These are phyloP conservation scores for Phainopepla nitens DNA, from an alignment of 2,113 vertebrate genomes.

Conservation along the genomic window DNA sequence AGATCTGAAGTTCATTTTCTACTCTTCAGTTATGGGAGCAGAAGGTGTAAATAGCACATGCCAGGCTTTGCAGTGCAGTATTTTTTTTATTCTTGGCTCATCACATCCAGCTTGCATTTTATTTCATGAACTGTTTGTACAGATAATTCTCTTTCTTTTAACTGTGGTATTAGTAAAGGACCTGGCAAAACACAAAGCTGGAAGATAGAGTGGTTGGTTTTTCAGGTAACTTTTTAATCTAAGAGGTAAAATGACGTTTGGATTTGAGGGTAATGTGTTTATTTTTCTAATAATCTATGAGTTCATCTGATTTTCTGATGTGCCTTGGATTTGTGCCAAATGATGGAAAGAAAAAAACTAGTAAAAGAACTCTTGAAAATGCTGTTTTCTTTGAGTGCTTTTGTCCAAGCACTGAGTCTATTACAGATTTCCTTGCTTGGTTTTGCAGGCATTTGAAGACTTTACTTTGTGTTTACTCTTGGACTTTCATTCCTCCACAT, in stretches of 20 bases:
- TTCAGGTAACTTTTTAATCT: conserved; percentile 49
- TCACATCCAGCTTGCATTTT: conserved; percentile 21
- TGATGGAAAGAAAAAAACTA: conserved; percentile 63
- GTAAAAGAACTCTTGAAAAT: conserved; percentile 66
- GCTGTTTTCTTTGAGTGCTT: not conserved
- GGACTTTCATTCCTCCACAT: not conserved
- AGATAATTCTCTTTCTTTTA: conserved; percentile 45
- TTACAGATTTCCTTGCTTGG: not conserved
- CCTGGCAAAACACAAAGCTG: conserved; percentile 21
- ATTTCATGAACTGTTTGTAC: conserved; percentile 60
- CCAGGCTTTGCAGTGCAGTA: conserved; percentile 1
- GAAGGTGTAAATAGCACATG: conserved; percentile 51
- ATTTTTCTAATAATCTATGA: conserved; percentile 82
- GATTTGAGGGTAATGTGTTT: conserved; percentile 45
- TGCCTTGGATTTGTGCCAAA: conserved; percentile 85
- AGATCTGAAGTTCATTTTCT: conserved; percentile 7
- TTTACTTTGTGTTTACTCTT: not conserved
- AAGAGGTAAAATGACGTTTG: conserved; percentile 6
- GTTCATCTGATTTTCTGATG: conserved; percentile 72
- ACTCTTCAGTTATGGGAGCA: not conserved
- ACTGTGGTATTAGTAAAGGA: conserved; percentile 36
- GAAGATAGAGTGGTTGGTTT: not conserved
- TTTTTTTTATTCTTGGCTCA: conserved; percentile 51
- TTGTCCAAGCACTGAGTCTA: not conserved
- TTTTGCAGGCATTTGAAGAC: not conserved